Evolutionary conservation across 2,888 invertebrate genomes (phyloP), one percentile per base, ranked within the genome.

Genomic region (Ctenicera cuprea): DNA sequence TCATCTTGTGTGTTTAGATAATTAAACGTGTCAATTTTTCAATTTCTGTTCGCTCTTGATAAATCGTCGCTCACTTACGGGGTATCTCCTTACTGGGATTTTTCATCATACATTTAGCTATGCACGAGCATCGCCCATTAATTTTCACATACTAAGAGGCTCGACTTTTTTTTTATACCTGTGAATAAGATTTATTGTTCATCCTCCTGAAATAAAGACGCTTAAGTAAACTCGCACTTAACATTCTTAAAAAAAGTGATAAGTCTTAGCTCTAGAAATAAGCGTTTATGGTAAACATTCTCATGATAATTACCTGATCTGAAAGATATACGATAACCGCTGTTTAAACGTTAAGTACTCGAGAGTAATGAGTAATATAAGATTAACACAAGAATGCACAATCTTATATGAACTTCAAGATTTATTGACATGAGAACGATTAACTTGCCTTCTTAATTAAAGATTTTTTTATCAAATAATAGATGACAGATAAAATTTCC

Each of bases 11-110:
- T 65, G 81, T 80, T 80, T 74, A 78, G 80, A 80, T 83, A 84
- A 84, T 83, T 83, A 82, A 83, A 83, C 75, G 79, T 80, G 80
- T 82, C 80, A 79, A 83, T 83, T 84, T 84, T 83, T 83, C 83
- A 83, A 81, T 82, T 83, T 81, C 81, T 79, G 73, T 68, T 74
- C 64, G 71, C 69, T 76, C 77, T 77, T 83, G 82, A 83, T 83
- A 80, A 83, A 83, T 83, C 75, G 76, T 76, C 78, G 73, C 65
- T 67, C 64, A 45, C 67, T 67, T 63, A 67, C 41, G 57, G 59
- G 69, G 77, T 77, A 77, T 80, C 76, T 74, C 71, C 76, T 79
- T 77, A 78, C 76, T 48, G 74, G 76, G 64, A 71, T 75, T 79
- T 78, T 78, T 78, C 76, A 77, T 69, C 72, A 77, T 74, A 65